Percentiles rank a stretch among this genome's conserved stretches.
These are phyloP conservation scores for Cheilosia scutellata DNA, from an alignment of 2,888 invertebrate species.

Conservation along the genomic window DNA sequence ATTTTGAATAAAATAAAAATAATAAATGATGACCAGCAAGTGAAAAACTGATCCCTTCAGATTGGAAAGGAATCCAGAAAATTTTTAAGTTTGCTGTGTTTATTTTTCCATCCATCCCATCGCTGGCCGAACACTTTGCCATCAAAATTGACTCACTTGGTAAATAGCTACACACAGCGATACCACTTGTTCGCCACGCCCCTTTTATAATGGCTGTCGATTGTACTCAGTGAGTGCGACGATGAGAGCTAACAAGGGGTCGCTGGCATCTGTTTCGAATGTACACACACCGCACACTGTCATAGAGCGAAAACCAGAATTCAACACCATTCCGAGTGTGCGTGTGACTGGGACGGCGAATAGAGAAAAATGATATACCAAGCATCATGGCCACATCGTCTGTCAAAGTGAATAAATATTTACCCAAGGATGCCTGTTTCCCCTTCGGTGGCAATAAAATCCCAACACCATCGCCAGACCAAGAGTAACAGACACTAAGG, in stretches of 20 bases:
- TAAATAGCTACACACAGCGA: slow-evolving; percentile 45
- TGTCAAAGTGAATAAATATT: slow-evolving; percentile 69
- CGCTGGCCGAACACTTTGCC: not conserved
- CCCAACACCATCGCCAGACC: not conserved
- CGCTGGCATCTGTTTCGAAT: slow-evolving; percentile 30
- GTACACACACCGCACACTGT: slow-evolving; percentile 27
- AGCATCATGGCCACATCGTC: slow-evolving; percentile 67
- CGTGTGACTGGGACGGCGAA: slow-evolving; percentile 7
- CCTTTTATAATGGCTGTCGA: slow-evolving; percentile 73
- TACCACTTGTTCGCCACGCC: slow-evolving; percentile 56
- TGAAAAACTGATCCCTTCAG: slow-evolving; percentile 29
- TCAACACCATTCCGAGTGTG: not conserved
- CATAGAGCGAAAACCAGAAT: slow-evolving; percentile 11
- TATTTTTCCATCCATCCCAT: not conserved
- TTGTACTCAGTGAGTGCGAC: slow-evolving; percentile 26
- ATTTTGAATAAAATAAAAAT: slow-evolving; percentile 70
- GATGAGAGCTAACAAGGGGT: slow-evolving; percentile 9
- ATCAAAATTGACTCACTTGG: slow-evolving; percentile 16
- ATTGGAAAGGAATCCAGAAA: not conserved
- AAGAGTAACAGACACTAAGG: slow-evolving; percentile 47
- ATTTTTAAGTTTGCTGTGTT: not conserved
- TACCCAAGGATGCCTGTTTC: slow-evolving; percentile 62
- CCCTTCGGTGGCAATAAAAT: slow-evolving; percentile 39
- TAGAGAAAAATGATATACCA: slow-evolving; percentile 11
- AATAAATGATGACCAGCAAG: slow-evolving; percentile 53